A percentile compares a stretch with the other conserved stretches of the same genome.
phyloP scores from a whole-genome alignment of 2,113 vertebrate genomes.

The Catagonus wagneri region DNA sequence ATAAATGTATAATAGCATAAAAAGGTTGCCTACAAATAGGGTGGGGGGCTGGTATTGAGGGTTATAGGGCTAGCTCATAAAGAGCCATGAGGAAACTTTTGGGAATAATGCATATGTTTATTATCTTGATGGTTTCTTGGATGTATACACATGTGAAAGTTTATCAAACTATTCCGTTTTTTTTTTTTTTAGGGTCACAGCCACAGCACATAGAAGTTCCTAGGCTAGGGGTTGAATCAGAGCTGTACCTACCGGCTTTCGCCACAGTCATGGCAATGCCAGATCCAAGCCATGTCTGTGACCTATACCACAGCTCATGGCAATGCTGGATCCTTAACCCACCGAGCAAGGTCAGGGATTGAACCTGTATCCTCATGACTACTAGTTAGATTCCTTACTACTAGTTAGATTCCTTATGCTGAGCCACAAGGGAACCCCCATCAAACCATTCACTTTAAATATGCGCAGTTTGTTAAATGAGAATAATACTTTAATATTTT shows the following conservation, averaged over 20 bases:
- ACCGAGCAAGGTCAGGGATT: no score
- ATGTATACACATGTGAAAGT: neutral
- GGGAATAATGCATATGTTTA: neutral
- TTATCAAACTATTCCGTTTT: neutral
- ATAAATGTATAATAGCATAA: neutral
- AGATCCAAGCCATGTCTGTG: no score
- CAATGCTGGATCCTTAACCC: no score
- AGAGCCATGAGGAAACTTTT: neutral
- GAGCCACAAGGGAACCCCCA: neutral
- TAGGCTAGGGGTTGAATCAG: no score
- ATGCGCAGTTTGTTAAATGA: constrained; percentile 2
- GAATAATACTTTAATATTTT: neutral
- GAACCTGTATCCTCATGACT: no score
- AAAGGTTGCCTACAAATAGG: neutral
- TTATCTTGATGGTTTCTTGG: neutral
- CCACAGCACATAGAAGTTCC: no score
- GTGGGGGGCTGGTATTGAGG: neutral
- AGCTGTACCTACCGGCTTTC: no score
- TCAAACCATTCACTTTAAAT: neutral
- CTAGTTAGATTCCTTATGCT: no score
- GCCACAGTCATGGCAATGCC: no score
- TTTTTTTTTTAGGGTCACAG: no score
- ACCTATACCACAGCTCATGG: no score
- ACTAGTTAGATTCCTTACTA: no score
- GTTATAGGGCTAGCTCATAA: neutral